Evolutionary conservation across 2,888 invertebrate species (phyloP).

Genomic region (Xestoiulus laeticollis): DNA sequence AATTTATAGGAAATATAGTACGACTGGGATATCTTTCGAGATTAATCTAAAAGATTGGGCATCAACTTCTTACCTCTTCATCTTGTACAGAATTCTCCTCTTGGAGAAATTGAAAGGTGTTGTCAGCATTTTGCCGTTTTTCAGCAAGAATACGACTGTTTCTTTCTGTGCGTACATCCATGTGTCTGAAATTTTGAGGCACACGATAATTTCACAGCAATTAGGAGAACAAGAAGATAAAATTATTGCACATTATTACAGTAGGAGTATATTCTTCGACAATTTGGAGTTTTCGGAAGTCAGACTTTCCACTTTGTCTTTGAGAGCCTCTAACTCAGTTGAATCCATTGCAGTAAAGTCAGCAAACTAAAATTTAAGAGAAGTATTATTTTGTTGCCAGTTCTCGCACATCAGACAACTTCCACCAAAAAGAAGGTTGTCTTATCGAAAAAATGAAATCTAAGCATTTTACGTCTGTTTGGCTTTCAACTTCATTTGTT

Average conservation of each 20-base stretch:
- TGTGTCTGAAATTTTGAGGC: background rate
- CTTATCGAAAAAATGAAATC: too few relatives aligned
- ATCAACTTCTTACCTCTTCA: background rate
- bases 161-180: background rate
- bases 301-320: background rate
- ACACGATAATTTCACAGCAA: background rate
- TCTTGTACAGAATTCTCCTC: conserved; percentile 39
- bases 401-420: too few relatives aligned
- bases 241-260: background rate
- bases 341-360: background rate
- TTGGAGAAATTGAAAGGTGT: background rate
- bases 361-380: background rate
- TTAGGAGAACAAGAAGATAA: background rate
- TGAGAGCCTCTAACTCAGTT: background rate
- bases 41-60: too few relatives aligned
- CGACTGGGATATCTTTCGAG: too few relatives aligned
- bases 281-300: background rate
- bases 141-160: background rate
- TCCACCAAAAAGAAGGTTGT: too few relatives aligned
- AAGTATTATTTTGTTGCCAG: background rate
- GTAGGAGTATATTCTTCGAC: background rate
- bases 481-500: background rate
- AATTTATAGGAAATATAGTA: too few relatives aligned
- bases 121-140: background rate
- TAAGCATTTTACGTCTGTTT: background rate